phyloP scores from a whole-genome alignment of 1,140 invertebrate genomes.

The Lethrus apterus region DNA sequence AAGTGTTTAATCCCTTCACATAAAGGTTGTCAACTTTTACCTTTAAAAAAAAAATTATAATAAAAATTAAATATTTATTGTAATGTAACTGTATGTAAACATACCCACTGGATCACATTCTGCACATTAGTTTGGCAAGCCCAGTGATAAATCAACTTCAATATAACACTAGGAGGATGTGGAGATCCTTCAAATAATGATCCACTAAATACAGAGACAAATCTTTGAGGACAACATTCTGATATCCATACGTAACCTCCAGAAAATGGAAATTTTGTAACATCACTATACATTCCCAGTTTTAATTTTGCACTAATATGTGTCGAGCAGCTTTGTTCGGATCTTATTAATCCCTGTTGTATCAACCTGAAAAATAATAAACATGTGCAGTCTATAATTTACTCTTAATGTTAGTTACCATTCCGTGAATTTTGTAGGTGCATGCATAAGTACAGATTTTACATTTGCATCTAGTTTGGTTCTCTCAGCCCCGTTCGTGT shows the following conservation, averaged over 20 bases:
- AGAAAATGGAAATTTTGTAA: constrained; percentile 73
- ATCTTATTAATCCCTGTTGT: constrained; percentile 68
- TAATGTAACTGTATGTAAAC: neutral
- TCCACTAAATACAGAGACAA: constrained; percentile 76
- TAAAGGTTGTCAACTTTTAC: constrained; percentile 74
- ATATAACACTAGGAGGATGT: constrained; percentile 67
- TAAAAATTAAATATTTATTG: neutral
- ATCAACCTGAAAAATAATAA: constrained; percentile 48
- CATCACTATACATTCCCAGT: constrained; percentile 76
- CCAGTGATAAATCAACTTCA: constrained; percentile 87
- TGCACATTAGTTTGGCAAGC: constrained; percentile 79
- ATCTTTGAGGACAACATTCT: constrained; percentile 72
- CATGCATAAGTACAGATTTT: constrained; percentile 69
- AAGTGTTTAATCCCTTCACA: constrained; percentile 70
- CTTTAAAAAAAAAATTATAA: constrained; percentile 18
- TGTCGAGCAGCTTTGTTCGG: constrained; percentile 65
- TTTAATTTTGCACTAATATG: constrained; percentile 62
- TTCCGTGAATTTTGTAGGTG: constrained; percentile 75
- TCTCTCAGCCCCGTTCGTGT: constrained; percentile 47
- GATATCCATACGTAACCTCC: constrained; percentile 87
- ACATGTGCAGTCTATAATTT: constrained; percentile 2
- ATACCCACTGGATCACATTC: constrained; percentile 75
- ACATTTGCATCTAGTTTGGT: constrained; percentile 62
- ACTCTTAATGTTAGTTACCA: constrained; percentile 45
- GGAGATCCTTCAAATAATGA: constrained; percentile 79